Percentiles rank a stretch among this genome's conserved stretches.
These are phyloP conservation scores for Zoanthus solanderi DNA, from an alignment of 92 coral and sea anemone species.

Conservation along the genomic window DNA sequence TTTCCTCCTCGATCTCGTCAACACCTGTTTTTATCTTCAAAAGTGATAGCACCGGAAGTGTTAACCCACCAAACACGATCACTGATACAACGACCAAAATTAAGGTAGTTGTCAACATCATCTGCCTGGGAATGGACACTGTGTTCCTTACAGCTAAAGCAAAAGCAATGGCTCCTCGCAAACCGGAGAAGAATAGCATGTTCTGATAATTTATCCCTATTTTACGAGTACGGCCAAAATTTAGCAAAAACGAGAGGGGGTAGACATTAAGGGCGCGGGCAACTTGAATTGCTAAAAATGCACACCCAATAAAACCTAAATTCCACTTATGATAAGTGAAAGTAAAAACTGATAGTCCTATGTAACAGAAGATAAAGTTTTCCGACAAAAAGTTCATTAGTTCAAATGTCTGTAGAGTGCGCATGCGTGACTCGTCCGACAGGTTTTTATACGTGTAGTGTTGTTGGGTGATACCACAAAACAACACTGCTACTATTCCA, in stretches of 20 bases:
- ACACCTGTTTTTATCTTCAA: constrained; percentile 91
- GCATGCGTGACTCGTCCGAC: constrained; percentile 89
- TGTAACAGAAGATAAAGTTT: constrained; percentile 94
- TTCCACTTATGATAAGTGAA: constrained; percentile 97
- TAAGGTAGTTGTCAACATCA: constrained; percentile 97
- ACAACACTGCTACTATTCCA: constrained; percentile 94
- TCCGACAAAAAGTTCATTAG: constrained; percentile 94
- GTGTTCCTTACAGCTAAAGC: constrained; percentile 97
- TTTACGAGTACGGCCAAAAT: constrained; percentile 91
- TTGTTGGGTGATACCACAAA: constrained; percentile 97
- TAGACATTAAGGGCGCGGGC: constrained; percentile 89
- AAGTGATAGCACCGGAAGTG: constrained; percentile 86
- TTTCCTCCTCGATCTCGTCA: constrained; percentile 89
- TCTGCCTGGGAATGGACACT: constrained; percentile 96
- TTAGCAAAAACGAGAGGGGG: constrained; percentile 86
- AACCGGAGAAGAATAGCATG: constrained; percentile 96
- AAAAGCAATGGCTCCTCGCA: constrained; percentile 99
- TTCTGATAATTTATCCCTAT: constrained; percentile 90
- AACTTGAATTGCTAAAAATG: constrained; percentile 83
- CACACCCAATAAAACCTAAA: constrained; percentile 91
- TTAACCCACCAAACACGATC: constrained; percentile 86
- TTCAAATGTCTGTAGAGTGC: constrained; percentile 91
- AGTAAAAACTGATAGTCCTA: constrained; percentile 94
- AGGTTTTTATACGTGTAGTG: constrained; percentile 98
- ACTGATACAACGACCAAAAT: constrained; percentile 96